Percentiles rank a stretch among this genome's conserved stretches.
Evolutionary conservation across 2,113 vertebrate genomes (phyloP).

Genomic region (Hyperoodon ampullatus): DNA sequence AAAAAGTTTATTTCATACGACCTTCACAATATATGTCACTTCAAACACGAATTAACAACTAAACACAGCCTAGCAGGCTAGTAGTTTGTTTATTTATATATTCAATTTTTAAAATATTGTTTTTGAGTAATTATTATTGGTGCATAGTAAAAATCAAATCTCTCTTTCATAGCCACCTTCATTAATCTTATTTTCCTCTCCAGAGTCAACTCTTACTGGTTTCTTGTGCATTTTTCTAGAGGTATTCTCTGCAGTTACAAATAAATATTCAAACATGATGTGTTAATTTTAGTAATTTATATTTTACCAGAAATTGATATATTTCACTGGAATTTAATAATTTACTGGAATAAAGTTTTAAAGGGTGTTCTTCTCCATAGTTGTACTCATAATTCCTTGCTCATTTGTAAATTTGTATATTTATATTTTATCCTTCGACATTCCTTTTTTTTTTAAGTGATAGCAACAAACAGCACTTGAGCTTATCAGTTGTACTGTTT

Average conservation of each 20-base stretch:
- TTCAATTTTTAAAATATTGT: conserved; percentile 32
- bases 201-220: neutral
- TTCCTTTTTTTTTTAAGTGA: neutral
- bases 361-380: neutral
- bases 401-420: neutral
- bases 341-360: neutral
- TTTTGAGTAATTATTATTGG: neutral
- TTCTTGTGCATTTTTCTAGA: neutral
- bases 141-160: neutral
- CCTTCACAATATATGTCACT: neutral
- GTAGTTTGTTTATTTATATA: neutral
- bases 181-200: conserved; percentile 14
- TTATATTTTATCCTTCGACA: neutral
- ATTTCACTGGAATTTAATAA: conserved; percentile 14
- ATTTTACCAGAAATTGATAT: conserved; percentile 30
- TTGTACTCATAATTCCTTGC: neutral
- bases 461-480: neutral
- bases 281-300: neutral
- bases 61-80: neutral
- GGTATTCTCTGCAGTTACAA: neutral
- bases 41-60: neutral
- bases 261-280: conserved; percentile 10
- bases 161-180: neutral
- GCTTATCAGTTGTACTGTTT: neutral
- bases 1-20: conserved; percentile 20